phyloP scores from a whole-genome alignment of 2,113 vertebrate genomes.

The Scophthalmus maximus region DNA sequence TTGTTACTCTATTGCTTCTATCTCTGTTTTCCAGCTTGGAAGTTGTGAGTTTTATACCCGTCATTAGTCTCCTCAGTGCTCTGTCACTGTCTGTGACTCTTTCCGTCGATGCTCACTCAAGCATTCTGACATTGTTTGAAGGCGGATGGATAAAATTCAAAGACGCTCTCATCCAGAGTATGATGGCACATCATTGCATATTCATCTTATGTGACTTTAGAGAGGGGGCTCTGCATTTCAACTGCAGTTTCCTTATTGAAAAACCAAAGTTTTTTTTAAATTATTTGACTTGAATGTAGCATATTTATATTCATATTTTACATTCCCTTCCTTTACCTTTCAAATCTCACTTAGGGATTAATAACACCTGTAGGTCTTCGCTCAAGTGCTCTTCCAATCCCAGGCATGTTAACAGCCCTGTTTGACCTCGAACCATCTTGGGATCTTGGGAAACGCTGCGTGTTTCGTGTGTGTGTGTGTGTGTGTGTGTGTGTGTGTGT shows the following conservation, averaged over 20 bases:
- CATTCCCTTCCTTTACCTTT: conserved; percentile 1
- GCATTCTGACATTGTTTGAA: conserved; percentile 25
- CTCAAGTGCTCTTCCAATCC: conserved; percentile 22
- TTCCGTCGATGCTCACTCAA: conserved; percentile 25
- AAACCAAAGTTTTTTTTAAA: not conserved
- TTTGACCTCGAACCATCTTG: conserved; percentile 44
- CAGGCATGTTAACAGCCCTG: conserved; percentile 19
- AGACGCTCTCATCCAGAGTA: conserved; percentile 8
- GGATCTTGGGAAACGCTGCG: conserved; percentile 12
- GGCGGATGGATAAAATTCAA: conserved; percentile 34
- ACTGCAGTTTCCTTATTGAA: not conserved
- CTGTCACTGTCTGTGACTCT: conserved; percentile 8
- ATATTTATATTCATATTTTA: not conserved
- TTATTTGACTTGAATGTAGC: not conserved
- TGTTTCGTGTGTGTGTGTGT: not conserved
- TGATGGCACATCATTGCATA: not conserved
- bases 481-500: conserved; percentile 7
- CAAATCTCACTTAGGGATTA: not conserved
- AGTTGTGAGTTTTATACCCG: not conserved
- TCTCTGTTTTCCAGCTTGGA: not conserved
- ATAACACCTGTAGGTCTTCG: conserved; percentile 26
- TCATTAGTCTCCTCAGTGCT: conserved; percentile 20
- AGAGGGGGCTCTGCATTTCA: conserved; percentile 15
- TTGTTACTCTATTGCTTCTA: not conserved
- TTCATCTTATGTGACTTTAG: conserved; percentile 8